Evolutionary conservation across 2,888 invertebrate species (phyloP), one percentile per base, ranked within the genome.

Genomic region (Chromoteleia sp.): DNA sequence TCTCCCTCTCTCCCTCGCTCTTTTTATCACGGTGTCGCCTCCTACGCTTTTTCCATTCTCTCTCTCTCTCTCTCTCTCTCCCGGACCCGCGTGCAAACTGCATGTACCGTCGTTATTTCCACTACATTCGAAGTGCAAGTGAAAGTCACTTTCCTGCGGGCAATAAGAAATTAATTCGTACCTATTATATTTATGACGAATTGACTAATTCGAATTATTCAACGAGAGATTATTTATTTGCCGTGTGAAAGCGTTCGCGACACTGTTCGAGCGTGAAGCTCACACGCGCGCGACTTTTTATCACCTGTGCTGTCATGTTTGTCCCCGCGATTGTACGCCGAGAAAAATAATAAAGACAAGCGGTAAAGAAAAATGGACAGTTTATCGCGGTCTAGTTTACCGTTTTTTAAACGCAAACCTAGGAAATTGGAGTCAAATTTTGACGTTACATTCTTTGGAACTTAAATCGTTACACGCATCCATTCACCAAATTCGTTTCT

Each of bases 91-190:
- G 67, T 84, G 86, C 83, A 85, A 86, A 87, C 86, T 88, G 87
- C 86, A 83, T 59, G 54, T 48, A 85, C 86, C 85, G 84, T 88
- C 87, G 87, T 90, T 90, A 89, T 86, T 90, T 89, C 87, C 86
- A 85, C 85, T 86, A 85, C 86, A 87, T 87, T 87, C 86, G 83
- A 84, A 21, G 52, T 48, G 56, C 76, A 45, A 78, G 70, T 56
- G 67, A 82, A 71, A 75, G 70, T 67, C 67, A 78, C 75, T 75
- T 68, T 75, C 48, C 65, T 50, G 33, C 29, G 12, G 36, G 36
- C 50, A 58, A 71, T 65, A 71, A 61, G 45, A 70, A 54, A 68
- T 77, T 70, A 70, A 67, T 70, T 77, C 19, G 17, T 33, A 48
- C 43, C 25, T 36, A 56, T 74, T 65, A 56, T n/a, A 17, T 65